Evolutionary conservation across 2,888 invertebrate species (phyloP).

Genomic region (Ypsolopha scabrella): DNA sequence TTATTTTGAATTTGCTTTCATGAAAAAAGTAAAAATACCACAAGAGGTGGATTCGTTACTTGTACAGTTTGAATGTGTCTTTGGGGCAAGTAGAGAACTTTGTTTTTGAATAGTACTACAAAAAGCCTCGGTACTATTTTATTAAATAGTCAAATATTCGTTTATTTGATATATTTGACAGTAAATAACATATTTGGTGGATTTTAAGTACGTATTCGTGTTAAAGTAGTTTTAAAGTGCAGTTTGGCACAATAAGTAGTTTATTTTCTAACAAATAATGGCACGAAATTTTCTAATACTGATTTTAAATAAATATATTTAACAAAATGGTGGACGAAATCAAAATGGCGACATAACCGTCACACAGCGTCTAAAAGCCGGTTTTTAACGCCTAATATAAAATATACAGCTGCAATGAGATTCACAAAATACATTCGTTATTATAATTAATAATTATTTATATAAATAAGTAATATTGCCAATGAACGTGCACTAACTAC

Average conservation of each 20-base stretch:
- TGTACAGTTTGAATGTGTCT: too few relatives aligned
- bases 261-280: constrained; percentile 21
- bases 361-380: constrained; percentile 17
- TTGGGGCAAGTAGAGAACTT: too few relatives aligned
- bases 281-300: constrained; percentile 31
- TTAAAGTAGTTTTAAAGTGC: constrained; percentile 15
- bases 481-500: constrained; percentile 57
- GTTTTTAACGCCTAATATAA: constrained; percentile 9
- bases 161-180: too few relatives aligned
- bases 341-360: constrained; percentile 7
- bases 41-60: too few relatives aligned
- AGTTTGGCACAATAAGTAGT: constrained; percentile 27
- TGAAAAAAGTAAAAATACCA: too few relatives aligned
- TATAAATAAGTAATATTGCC: constrained; percentile 29
- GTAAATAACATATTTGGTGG: too few relatives aligned
- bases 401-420: constrained; percentile 38
- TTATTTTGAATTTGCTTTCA: too few relatives aligned
- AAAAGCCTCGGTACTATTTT: too few relatives aligned
- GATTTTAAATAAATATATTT: constrained; percentile 9
- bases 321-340: constrained; percentile 8
- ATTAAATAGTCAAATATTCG: too few relatives aligned
- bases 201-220: neutral
- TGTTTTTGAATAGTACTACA: too few relatives aligned
- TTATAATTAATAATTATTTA: neutral
- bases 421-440: constrained; percentile 28